Base-by-base conservation (phyloP, 1,140 invertebrate genomes). In the Magallana gigas region DNA sequence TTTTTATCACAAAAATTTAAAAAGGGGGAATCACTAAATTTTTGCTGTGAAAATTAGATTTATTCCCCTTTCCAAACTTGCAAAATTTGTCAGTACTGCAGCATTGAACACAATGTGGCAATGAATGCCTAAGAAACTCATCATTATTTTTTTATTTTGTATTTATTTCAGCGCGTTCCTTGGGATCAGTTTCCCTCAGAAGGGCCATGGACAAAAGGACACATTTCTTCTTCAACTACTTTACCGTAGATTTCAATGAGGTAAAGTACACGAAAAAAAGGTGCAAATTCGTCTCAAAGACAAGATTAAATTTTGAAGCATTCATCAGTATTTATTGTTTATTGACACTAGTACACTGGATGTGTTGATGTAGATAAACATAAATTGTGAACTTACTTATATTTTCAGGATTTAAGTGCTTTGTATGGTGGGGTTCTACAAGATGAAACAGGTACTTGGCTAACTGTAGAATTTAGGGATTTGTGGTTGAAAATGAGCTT, bases 151-250 rank as follows among this genome's bases (percentile, higher is more conserved):
- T 84, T 23, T 14, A 4, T 71, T n/a, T 58, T 12, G 83, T 76
- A 14, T 80, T 68, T 88, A 60, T 90, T 90, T 64, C 90, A 94
- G 97, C 96, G 68, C 96, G 98, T 36, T 99, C 98, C 8, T 92
- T 99, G 68, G 98, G 97, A 29, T 98, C 98, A 1, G 97, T 99
- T 6, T 97, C 98, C 68, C 94, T 98, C 59, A 95, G 97, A 89
- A 98, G 97, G 95, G 96, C 96, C 48, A 93, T 87, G 95, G 96
- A 92, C 94, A 95, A 87, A 91, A 95, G 84, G 94, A 95, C 56
- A 92, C 94, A 36, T 59, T 96, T 96, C 92, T 97, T 98, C 93
- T 98, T 99, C 95, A 97, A 99, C 94, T 98, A 97, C 94, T 99
- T 98, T 93, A 96, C 97, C 57, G 96, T 97, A 59, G 97, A 97